A percentile compares a stretch with the other conserved stretches of the same genome.
Evolutionary conservation across 1,140 invertebrate genomes (phyloP).

Genomic region (Heliconius eleuchia): DNA sequence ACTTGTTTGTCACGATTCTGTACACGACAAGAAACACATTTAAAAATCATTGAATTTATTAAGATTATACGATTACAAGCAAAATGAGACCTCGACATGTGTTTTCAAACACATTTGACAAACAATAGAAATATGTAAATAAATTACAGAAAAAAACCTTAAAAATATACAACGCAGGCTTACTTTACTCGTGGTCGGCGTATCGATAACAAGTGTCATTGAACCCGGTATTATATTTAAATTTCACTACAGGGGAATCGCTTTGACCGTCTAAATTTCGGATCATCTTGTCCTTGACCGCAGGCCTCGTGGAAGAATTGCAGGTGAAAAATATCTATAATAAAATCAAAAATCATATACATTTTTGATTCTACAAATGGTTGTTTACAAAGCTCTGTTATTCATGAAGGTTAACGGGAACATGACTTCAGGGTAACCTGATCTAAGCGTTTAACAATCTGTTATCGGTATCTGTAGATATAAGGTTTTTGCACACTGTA

Average conservation of each 20-base stretch:
- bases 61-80: neutral
- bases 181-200: constrained; percentile 24
- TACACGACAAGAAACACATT: neutral
- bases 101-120: constrained; percentile 23
- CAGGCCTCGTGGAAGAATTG: constrained; percentile 43
- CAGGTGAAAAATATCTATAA: constrained; percentile 47
- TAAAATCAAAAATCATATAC: neutral
- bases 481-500: neutral
- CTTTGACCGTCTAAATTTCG: constrained; percentile 55
- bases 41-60: neutral
- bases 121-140: neutral
- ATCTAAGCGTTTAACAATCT: constrained; percentile 23
- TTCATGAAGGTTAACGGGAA: constrained; percentile 37
- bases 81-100: constrained; percentile 17
- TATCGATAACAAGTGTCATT: constrained; percentile 39
- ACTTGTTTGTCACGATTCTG: neutral
- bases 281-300: constrained; percentile 54
- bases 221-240: constrained; percentile 40
- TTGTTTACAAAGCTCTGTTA: constrained; percentile 14
- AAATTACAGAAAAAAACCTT: neutral
- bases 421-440: constrained; percentile 13
- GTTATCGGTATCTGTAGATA: neutral
- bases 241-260: constrained; percentile 41
- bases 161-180: constrained; percentile 16
- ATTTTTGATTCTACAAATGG: neutral